These are phyloP conservation scores for Ethmia dodecea DNA, from an alignment of 2,888 invertebrate genomes.

Conservation along the genomic window DNA sequence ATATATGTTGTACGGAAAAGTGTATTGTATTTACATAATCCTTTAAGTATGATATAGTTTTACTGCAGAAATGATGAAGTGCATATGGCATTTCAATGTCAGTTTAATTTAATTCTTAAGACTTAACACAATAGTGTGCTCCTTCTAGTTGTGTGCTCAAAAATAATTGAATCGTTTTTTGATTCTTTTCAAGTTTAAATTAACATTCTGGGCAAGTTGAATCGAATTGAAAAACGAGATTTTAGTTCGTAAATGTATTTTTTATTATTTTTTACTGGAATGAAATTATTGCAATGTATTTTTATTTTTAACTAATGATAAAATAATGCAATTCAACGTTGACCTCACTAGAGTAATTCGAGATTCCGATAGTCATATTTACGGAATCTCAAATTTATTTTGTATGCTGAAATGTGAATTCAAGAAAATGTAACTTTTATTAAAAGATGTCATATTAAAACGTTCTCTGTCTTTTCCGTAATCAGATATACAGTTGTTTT, in stretches of 20 bases:
- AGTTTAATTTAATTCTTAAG: background rate
- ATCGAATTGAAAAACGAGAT: constrained; percentile 1
- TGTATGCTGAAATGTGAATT: background rate
- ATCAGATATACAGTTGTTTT: background rate
- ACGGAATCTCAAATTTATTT: background rate
- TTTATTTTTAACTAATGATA: background rate
- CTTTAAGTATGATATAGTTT: background rate
- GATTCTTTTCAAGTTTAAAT: background rate
- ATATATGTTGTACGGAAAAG: too few species aligned
- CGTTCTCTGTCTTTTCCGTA: background rate
- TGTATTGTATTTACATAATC: too few species aligned
- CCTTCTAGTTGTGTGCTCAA: background rate
- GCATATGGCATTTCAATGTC: too few species aligned
- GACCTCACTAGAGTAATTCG: constrained; percentile 3
- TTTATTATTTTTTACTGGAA: constrained; percentile 1
- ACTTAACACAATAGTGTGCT: background rate
- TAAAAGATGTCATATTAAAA: background rate
- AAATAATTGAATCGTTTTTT: background rate
- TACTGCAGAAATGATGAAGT: background rate
- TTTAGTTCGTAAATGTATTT: constrained; percentile 2
- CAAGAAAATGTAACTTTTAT: background rate
- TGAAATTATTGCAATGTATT: background rate
- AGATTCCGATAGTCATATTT: background rate
- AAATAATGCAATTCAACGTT: background rate
- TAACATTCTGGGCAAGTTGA: background rate